These are phyloP conservation scores for Siniperca knerii DNA, from an alignment of 2,113 vertebrate genomes.

Conservation along the genomic window DNA sequence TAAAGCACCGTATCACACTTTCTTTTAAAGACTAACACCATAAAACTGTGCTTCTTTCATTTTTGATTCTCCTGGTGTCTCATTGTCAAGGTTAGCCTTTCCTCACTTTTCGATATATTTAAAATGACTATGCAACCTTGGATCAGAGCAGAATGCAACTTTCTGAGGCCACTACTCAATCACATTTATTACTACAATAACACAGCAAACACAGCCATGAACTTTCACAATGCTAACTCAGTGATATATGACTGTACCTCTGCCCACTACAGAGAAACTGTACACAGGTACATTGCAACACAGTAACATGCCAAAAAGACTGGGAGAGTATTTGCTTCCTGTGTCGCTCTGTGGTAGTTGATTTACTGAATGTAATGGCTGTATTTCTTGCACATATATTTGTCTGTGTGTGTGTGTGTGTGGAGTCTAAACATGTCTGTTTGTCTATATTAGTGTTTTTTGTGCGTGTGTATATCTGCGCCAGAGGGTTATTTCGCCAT, in stretches of 20 bases:
- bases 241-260: constrained; percentile 52
- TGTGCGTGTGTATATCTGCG: constrained; percentile 12
- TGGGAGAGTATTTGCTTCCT: constrained; percentile 10
- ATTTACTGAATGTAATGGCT: constrained; percentile 56
- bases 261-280: constrained; percentile 23
- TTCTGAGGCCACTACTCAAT: constrained; percentile 55
- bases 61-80: constrained; percentile 47
- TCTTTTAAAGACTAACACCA: constrained; percentile 16
- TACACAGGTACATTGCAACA: constrained; percentile 27
- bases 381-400: constrained; percentile 25
- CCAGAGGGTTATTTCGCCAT: constrained; percentile 44
- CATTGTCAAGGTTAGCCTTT: constrained; percentile 59
- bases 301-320: constrained; percentile 27
- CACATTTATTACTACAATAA: constrained; percentile 68
- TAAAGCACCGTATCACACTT: not conserved
- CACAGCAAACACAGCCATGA: constrained; percentile 60
- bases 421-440: constrained; percentile 7
- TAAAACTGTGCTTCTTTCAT: constrained; percentile 10
- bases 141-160: constrained; percentile 49
- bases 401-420: constrained; percentile 7
- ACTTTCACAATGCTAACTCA: constrained; percentile 53
- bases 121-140: constrained; percentile 72
- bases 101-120: constrained; percentile 65
- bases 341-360: constrained; percentile 12
- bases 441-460: constrained; percentile 8